Percentiles rank a stretch among this genome's conserved stretches.
phyloP scores from a whole-genome alignment of 2,113 vertebrate species.

The Dermatemys mawii region DNA sequence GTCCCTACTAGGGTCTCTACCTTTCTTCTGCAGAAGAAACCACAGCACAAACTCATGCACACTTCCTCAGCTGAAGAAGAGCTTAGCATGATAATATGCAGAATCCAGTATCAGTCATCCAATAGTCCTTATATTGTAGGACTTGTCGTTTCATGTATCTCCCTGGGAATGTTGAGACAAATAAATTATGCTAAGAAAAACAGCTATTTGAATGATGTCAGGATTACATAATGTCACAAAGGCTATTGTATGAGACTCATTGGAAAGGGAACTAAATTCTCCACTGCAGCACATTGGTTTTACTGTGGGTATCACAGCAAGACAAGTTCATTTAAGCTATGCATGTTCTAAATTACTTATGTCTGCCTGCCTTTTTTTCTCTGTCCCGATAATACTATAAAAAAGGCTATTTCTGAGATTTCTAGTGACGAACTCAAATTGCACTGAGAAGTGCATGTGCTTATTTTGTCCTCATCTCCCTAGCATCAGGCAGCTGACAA shows the following conservation, averaged over 20 bases:
- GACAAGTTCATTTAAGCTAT: not conserved
- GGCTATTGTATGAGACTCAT: slow-evolving; percentile 56
- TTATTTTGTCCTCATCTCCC: not conserved
- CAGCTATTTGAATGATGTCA: not conserved
- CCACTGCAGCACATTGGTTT: not conserved
- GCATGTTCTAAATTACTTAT: not conserved
- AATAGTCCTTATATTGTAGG: fast-evolving
- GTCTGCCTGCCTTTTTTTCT: fast-evolving
- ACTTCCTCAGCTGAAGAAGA: not conserved
- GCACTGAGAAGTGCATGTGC: not conserved
- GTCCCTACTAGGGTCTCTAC: not conserved
- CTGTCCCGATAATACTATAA: fast-evolving
- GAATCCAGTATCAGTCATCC: not conserved
- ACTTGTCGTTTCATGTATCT: not conserved
- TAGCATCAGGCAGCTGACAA: not conserved
- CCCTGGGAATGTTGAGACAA: not conserved
- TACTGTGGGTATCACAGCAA: not conserved
- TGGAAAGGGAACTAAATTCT: slow-evolving; percentile 57
- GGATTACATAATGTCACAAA: not conserved
- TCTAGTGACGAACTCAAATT: not conserved
- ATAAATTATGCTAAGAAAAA: not conserved
- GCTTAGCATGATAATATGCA: not conserved
- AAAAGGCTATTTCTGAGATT: not conserved
- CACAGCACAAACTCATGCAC: not conserved
- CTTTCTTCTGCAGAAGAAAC: not conserved